Evolutionary conservation across 1,140 invertebrate species (phyloP).

Genomic region (Leptinotarsa undecemlineata): DNA sequence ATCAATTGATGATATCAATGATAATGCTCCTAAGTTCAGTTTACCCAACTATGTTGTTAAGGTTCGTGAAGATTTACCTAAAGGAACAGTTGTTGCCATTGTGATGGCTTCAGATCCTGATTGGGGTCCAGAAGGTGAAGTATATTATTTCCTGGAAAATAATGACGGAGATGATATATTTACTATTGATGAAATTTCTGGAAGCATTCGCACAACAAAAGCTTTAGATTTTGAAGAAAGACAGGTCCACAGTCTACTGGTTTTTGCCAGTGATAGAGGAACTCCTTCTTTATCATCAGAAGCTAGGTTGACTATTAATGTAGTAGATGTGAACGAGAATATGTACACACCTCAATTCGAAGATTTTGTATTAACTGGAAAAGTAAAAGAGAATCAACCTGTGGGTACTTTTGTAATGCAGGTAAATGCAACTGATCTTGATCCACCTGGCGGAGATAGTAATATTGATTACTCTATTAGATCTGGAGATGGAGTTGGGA

Average conservation of each 20-base stretch:
- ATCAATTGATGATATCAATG: slow-evolving; percentile 87
- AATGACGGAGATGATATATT: slow-evolving; percentile 67
- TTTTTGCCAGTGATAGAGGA: slow-evolving; percentile 80
- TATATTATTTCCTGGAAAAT: slow-evolving; percentile 76
- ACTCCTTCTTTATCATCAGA: slow-evolving; percentile 73
- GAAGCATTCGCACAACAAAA: slow-evolving; percentile 77
- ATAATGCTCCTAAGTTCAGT: slow-evolving; percentile 84
- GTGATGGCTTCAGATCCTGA: slow-evolving; percentile 88
- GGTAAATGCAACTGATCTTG: slow-evolving; percentile 77
- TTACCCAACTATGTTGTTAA: slow-evolving; percentile 77
- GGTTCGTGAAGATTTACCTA: slow-evolving; percentile 87
- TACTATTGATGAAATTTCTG: slow-evolving; percentile 79
- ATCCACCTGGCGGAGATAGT: slow-evolving; percentile 76
- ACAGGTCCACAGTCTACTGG: slow-evolving; percentile 82
- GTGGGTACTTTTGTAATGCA: slow-evolving; percentile 73
- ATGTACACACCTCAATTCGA: slow-evolving; percentile 80
- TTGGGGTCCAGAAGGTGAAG: slow-evolving; percentile 75
- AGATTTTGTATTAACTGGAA: slow-evolving; percentile 75
- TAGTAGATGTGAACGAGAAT: slow-evolving; percentile 94
- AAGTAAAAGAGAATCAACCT: slow-evolving; percentile 75
- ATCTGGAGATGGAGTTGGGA: slow-evolving; percentile 86
- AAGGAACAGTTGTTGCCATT: slow-evolving; percentile 79
- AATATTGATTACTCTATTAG: slow-evolving; percentile 84
- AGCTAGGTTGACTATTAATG: slow-evolving; percentile 79
- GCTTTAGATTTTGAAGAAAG: slow-evolving; percentile 85